phyloP scores from a whole-genome alignment of 2,113 vertebrate species.

The Notarius quadriscutis region DNA sequence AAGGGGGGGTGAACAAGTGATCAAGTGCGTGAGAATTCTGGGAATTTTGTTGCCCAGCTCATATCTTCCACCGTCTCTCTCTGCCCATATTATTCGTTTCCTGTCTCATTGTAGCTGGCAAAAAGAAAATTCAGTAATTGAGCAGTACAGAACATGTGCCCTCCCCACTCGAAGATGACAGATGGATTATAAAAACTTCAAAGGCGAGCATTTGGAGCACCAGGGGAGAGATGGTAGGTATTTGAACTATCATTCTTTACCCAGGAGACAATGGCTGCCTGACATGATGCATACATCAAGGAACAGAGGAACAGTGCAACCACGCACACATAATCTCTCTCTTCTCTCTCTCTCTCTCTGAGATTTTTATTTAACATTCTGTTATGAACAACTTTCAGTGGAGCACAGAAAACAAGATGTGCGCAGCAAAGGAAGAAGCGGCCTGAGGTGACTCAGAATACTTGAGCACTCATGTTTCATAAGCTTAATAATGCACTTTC shows the following conservation, averaged over 20 bases:
- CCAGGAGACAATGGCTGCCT: conserved; percentile 98
- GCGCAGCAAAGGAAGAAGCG: conserved; percentile 14
- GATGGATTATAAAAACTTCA: conserved; percentile 99
- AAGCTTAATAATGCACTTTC: conserved; percentile 38
- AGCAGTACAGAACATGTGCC: conserved; percentile 96
- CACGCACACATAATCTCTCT: conserved; percentile 94
- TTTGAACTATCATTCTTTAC: conserved; percentile 99
- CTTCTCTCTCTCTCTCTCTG: conserved; percentile 70
- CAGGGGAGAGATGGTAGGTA: conserved; percentile 98
- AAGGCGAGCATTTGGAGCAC: conserved; percentile 94
- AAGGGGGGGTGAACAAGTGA: conserved; percentile 69
- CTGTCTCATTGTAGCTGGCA: conserved; percentile 90
- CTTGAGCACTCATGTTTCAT: conserved; percentile 28
- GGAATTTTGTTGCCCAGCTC: conserved; percentile 23
- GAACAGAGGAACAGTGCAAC: conserved; percentile 93
- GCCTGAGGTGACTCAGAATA: conserved; percentile 29
- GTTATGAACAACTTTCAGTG: conserved; percentile 88
- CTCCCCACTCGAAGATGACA: conserved; percentile 98
- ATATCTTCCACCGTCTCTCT: conserved; percentile 62
- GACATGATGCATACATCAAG: conserved; percentile 98
- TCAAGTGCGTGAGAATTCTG: conserved; percentile 53
- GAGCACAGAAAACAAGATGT: conserved; percentile 68
- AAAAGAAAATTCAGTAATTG: conserved; percentile 95
- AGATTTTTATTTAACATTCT: conserved; percentile 93
- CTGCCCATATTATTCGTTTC: conserved; percentile 87